Evolutionary conservation across 2,888 invertebrate species (phyloP).

Genomic region (Trachelus stipa): DNA sequence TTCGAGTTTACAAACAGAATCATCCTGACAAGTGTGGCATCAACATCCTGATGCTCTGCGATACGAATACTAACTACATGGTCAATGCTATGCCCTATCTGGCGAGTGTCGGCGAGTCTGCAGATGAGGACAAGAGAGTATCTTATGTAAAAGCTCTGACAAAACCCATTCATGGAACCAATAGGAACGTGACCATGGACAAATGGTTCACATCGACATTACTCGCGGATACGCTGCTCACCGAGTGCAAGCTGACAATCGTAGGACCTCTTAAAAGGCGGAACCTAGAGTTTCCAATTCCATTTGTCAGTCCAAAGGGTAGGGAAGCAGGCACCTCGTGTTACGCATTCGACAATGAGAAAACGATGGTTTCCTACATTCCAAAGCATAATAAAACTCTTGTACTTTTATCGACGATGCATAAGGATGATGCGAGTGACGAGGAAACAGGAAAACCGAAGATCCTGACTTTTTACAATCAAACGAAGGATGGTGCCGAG

Average conservation of each 20-base stretch:
- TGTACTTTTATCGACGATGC: constrained; percentile 21
- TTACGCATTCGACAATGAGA: constrained; percentile 17
- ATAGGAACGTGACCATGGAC: constrained; percentile 30
- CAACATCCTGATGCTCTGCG: constrained; percentile 28
- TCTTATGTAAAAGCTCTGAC: constrained; percentile 24
- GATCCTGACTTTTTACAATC: constrained; percentile 31
- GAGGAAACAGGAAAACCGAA: constrained; percentile 27
- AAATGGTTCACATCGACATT: constrained; percentile 27
- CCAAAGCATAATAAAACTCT: constrained; percentile 19
- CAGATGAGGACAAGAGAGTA: constrained; percentile 10
- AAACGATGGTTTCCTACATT: constrained; percentile 16
- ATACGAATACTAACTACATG: constrained; percentile 28
- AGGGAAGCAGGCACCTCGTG: constrained; percentile 14
- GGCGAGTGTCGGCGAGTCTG: constrained; percentile 20
- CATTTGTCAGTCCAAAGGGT: constrained; percentile 18
- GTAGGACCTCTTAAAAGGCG: constrained; percentile 26
- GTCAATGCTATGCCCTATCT: constrained; percentile 30
- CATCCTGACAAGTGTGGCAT: constrained; percentile 32
- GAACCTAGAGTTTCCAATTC: constrained; percentile 25
- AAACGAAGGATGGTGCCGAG: constrained; percentile 33
- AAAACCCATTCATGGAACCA: constrained; percentile 29
- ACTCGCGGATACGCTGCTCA: constrained; percentile 21
- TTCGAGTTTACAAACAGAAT: constrained; percentile 29
- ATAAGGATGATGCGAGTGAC: constrained; percentile 15
- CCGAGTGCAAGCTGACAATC: constrained; percentile 23